Evolutionary conservation across 2,888 invertebrate genomes (phyloP), one percentile per base, ranked within the genome.

Genomic region (Smittia sp.): DNA sequence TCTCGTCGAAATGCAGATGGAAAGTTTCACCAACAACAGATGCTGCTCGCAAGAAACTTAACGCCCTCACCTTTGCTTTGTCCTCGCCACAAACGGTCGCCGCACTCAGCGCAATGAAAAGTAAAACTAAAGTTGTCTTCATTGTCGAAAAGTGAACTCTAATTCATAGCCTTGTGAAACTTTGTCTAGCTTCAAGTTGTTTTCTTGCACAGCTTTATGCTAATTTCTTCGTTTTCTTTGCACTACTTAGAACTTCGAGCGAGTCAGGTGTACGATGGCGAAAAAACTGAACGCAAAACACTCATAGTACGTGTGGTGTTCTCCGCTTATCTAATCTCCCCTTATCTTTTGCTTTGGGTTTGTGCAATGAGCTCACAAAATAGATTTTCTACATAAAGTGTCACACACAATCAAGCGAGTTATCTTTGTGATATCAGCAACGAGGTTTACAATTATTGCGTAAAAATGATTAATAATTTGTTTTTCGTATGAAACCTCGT

Each of bases 41-140:
- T 67, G 32, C 27, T 15, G 15, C 13, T 20, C 13, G 39, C 7
- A 67, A 67, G 20, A 20, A 66, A 66, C 41, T 68, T 52, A 68
- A 1, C 0, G 18, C 52, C 15, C 54, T 70, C 54, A 54, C 69
- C 69, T 70, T 70, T 32, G 68, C 68, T 32, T 70, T 67, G 2
- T 67, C 67, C 20, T 67, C 69, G 54, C 69, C 69, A 70, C 52
- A 70, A 54, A 70, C 46, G 25, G 54, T 24, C 15, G 46, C 69
- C 7, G 46, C 25, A 52, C 58, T 22, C 1, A 58, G 18, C 22
- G 27, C 18, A 22, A 70, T 11, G n/a, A 70, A 54, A 52, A 70
- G n/a, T 18, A 70, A 54, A 70, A 70, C 54, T 70, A 54, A 70
- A 54, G 18, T 15, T 32, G 20, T 52, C 52, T 52, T 18, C 54